These are phyloP conservation scores for Eulithis prunata DNA, from an alignment of 2,888 invertebrate species.

Conservation along the genomic window DNA sequence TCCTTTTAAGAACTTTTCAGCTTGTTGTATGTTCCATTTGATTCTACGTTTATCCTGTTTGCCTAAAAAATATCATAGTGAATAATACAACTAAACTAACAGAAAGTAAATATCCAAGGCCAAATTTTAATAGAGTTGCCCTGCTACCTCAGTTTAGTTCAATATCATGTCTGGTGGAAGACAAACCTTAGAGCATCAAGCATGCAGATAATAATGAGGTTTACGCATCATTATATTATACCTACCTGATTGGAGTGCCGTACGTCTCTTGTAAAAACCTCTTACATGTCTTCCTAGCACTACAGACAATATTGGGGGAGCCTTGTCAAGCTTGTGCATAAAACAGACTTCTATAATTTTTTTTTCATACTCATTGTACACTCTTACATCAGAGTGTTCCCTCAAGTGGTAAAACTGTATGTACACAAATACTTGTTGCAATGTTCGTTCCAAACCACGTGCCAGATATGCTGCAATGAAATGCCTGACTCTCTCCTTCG, in stretches of 20 bases:
- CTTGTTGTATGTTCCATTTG: conserved; percentile 62
- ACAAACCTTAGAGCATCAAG: too few relatives aligned
- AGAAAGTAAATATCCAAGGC: too few relatives aligned
- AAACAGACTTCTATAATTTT: conserved; percentile 69
- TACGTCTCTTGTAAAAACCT: conserved; percentile 31
- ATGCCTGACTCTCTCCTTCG: conserved; percentile 59
- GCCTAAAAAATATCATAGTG: conserved; percentile 45
- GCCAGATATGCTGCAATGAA: conserved; percentile 66
- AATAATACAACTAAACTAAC: too few relatives aligned
- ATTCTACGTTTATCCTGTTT: conserved; percentile 52
- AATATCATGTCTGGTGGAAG: too few relatives aligned
- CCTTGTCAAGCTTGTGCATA: conserved; percentile 54
- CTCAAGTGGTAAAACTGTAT: conserved; percentile 49
- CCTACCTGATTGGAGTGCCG: conserved; percentile 21
- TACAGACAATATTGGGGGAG: conserved; percentile 52
- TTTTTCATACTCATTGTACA: conserved; percentile 52
- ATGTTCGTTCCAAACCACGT: conserved; percentile 62
- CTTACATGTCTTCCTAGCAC: conserved; percentile 65
- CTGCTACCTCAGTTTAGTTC: too few relatives aligned
- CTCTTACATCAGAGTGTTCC: conserved; percentile 39
- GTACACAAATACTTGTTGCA: conserved; percentile 66
- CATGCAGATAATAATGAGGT: too few relatives aligned
- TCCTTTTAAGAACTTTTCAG: conserved; percentile 60
- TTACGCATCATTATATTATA: too few relatives aligned
- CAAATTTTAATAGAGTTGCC: too few relatives aligned